These are phyloP conservation scores for Lanistes nyassanus DNA, from an alignment of 1,140 invertebrate species.

Conservation along the genomic window DNA sequence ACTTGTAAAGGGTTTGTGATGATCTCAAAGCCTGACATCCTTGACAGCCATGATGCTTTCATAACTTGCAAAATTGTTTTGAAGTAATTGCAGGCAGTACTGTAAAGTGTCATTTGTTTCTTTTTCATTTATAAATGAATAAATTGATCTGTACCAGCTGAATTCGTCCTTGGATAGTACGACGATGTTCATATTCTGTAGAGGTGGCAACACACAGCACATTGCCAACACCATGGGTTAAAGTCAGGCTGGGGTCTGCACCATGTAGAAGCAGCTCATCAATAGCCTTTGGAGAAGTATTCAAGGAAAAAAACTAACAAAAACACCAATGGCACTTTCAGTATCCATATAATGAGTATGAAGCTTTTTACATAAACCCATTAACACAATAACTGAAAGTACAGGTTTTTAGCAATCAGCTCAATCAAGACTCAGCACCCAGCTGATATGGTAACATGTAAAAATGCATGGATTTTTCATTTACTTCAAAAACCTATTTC, in stretches of 20 bases:
- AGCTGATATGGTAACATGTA: no score
- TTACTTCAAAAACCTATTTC: no score
- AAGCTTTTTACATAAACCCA: not conserved
- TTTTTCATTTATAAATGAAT: not conserved
- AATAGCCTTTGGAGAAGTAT: slow-evolving; percentile 49
- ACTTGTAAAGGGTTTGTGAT: no score
- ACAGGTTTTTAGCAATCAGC: no score
- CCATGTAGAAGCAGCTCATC: slow-evolving; percentile 59
- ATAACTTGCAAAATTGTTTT: no score
- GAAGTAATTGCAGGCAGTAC: not conserved
- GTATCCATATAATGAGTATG: not conserved
- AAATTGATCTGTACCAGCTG: slow-evolving; percentile 50
- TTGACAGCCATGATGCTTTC: no score
- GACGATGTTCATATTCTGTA: slow-evolving; percentile 61
- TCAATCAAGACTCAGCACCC: no score
- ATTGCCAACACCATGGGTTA: slow-evolving; percentile 65
- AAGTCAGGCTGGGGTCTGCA: slow-evolving; percentile 57
- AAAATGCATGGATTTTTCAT: no score
- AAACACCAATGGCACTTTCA: not conserved
- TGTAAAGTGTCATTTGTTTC: not conserved
- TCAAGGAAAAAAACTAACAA: not conserved
- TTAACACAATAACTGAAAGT: no score
- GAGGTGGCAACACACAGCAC: slow-evolving; percentile 63
- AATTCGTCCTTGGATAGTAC: slow-evolving; percentile 50
- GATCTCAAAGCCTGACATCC: no score